Percentiles rank a stretch among this genome's conserved stretches.
These are phyloP conservation scores for Acromyrmex charruanus DNA, from an alignment of 1,140 invertebrate species.

Conservation along the genomic window DNA sequence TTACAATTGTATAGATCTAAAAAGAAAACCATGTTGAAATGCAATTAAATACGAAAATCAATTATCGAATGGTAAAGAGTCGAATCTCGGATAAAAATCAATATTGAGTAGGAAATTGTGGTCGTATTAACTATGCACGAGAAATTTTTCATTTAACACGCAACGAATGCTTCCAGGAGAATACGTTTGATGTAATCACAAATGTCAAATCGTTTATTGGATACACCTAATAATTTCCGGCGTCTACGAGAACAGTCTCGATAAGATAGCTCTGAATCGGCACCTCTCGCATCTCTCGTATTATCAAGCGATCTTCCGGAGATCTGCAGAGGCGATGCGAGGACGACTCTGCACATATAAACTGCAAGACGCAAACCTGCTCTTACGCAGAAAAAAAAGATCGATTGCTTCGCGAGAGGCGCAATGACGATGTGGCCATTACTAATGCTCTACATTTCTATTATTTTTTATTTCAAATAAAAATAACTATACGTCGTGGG, in stretches of 20 bases:
- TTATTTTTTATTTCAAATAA: conserved; percentile 9
- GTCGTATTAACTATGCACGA: background rate
- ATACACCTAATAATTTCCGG: conserved; percentile 24
- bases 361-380: conserved; percentile 63
- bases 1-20: background rate
- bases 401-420: background rate
- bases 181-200: conserved; percentile 5
- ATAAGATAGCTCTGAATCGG: conserved; percentile 42
- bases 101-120: conserved; percentile 9
- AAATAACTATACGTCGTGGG: background rate
- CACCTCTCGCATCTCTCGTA: conserved; percentile 52
- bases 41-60: conserved; percentile 3
- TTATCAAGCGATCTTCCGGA: conserved; percentile 64
- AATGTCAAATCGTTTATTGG: conserved; percentile 45
- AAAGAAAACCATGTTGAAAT: background rate
- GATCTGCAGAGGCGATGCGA: conserved; percentile 39
- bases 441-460: background rate
- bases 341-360: conserved; percentile 63
- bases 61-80: conserved; percentile 16
- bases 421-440: background rate
- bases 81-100: conserved; percentile 12
- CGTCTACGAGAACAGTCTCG: conserved; percentile 1
- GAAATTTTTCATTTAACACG: conserved; percentile 11
- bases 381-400: conserved; percentile 43
- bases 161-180: too few species aligned